Percentiles rank a stretch among this genome's conserved stretches.
phyloP scores from a whole-genome alignment of 1,140 invertebrate species.

The Penaeus indicus region DNA sequence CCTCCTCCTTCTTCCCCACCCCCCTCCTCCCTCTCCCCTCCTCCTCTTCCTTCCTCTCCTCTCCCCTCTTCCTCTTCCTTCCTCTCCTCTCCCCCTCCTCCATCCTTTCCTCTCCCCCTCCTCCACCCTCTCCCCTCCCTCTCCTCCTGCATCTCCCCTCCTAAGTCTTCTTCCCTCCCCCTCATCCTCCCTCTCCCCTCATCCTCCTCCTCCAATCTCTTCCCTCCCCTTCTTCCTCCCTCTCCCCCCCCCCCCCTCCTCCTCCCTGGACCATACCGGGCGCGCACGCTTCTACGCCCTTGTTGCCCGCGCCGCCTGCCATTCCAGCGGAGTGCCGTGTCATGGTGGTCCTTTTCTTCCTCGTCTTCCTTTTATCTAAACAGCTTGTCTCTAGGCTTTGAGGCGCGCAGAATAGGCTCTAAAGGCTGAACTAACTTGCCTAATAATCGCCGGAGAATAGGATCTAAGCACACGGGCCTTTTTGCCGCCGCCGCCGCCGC shows the following conservation, averaged over 20 bases:
- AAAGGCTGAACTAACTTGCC: constrained; percentile 33
- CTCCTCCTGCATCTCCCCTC: too few species aligned
- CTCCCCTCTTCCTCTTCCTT: too few species aligned
- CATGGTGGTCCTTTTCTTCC: constrained; percentile 23
- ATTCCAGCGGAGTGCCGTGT: constrained; percentile 26
- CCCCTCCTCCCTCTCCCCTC: too few species aligned
- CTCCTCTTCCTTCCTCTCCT: too few species aligned
- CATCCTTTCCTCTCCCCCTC: too few species aligned
- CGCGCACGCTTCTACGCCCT: not conserved
- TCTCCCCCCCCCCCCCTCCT: not conserved
- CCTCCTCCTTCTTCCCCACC: too few species aligned
- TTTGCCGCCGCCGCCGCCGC: not conserved
- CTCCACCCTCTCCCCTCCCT: too few species aligned
- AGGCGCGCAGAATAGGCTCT: constrained; percentile 27
- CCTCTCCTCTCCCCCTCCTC: too few species aligned
- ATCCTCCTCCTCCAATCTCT: too few species aligned
- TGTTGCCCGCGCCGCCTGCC: not conserved
- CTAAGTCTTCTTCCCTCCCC: too few species aligned
- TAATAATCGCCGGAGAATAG: constrained; percentile 39
- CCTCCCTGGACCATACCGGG: not conserved
- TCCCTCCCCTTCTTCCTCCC: too few species aligned
- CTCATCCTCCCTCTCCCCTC: too few species aligned
- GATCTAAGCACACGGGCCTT: constrained; percentile 15
- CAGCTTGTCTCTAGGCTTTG: constrained; percentile 40
- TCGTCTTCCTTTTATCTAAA: constrained; percentile 30